Evolutionary conservation across 2,113 vertebrate genomes (phyloP).

Genomic region (Lepus americanus): DNA sequence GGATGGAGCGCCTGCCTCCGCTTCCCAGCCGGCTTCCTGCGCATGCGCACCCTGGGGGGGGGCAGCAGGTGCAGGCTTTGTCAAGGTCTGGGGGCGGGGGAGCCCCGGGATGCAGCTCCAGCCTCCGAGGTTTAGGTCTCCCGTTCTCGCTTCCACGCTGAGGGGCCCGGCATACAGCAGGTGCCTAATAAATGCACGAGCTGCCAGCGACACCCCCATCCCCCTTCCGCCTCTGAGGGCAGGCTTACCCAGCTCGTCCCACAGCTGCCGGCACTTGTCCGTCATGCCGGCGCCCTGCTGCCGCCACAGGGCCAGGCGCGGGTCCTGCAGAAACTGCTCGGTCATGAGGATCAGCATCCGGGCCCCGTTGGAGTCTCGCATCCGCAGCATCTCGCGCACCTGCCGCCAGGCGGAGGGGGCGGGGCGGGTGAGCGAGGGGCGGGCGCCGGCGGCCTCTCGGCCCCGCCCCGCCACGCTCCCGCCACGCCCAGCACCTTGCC

Average conservation of each 20-base stretch:
- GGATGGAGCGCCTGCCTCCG: no score
- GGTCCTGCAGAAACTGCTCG: slow-evolving; percentile 87
- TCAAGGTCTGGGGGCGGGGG: no score
- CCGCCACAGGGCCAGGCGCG: slow-evolving; percentile 85
- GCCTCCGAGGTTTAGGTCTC: no score
- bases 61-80: no score
- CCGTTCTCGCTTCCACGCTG: no score
- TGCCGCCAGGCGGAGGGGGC: slow-evolving; percentile 17
- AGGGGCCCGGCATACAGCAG: no score
- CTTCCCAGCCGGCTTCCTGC: no score
- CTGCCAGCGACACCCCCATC: no score
- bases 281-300: slow-evolving; percentile 88
- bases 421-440: not conserved
- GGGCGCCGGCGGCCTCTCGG: fast-evolving
- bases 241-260: slow-evolving; percentile 87
- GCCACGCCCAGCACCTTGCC: slow-evolving; percentile 81
- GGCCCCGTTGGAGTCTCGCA: slow-evolving; percentile 87
- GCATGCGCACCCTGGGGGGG: no score
- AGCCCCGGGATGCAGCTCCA: no score
- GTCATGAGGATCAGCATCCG: slow-evolving; percentile 89
- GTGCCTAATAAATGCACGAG: no score
- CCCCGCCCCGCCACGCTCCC: not conserved
- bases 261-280: slow-evolving; percentile 87
- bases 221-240: no score
- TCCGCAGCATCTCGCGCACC: slow-evolving; percentile 89